Evolutionary conservation across 2,113 vertebrate genomes (phyloP).

Genomic region (Malurus elegans): DNA sequence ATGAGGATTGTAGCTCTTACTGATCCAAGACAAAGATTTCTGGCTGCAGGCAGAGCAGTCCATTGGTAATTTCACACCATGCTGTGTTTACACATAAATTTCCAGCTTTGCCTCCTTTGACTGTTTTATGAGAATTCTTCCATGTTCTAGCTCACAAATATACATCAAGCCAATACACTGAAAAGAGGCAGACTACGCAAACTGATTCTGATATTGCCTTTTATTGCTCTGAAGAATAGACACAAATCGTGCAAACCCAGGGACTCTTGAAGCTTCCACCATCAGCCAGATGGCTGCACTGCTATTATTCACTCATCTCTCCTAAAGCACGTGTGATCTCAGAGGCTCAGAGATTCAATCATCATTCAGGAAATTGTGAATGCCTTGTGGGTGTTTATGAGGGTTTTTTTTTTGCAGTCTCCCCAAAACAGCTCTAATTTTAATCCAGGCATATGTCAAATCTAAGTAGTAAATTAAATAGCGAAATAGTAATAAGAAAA

Average conservation of each 20-base stretch:
- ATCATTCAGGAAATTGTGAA: background rate
- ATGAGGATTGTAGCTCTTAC: background rate
- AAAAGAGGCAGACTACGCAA: conserved; percentile 1
- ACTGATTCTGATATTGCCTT: conserved; percentile 9
- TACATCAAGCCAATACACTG: background rate
- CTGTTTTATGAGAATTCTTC: conserved; percentile 32
- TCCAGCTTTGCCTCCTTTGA: conserved; percentile 5
- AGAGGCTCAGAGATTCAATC: background rate
- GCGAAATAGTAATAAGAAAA: background rate
- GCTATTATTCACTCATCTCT: background rate
- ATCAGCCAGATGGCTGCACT: conserved; percentile 11
- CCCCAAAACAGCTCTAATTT: background rate
- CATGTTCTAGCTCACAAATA: background rate
- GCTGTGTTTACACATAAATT: conserved; percentile 21
- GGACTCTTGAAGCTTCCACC: conserved; percentile 1
- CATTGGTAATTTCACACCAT: conserved; percentile 24
- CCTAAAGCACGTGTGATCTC: background rate
- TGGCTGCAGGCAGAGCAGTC: background rate
- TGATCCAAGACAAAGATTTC: conserved; percentile 21
- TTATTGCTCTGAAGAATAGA: conserved; percentile 11
- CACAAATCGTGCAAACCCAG: background rate
- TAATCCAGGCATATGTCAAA: background rate
- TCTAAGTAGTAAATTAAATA: background rate
- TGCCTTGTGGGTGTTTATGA: background rate
- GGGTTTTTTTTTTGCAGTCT: background rate